These are phyloP conservation scores for Synergus laeviventris DNA, from an alignment of 2,888 invertebrate genomes.

Conservation along the genomic window DNA sequence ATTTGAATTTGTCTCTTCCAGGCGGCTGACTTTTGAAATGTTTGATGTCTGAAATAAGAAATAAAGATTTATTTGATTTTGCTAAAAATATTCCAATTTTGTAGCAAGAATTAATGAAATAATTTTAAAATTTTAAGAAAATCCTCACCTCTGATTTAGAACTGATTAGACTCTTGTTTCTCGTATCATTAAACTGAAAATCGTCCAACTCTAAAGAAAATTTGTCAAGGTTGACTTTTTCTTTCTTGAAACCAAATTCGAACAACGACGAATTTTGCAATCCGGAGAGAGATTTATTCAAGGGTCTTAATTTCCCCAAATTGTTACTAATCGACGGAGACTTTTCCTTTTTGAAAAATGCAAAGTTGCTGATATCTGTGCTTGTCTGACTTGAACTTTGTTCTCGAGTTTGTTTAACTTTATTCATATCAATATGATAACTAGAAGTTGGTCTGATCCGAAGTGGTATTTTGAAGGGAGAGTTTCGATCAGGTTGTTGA, in stretches of 20 bases:
- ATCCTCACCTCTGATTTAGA: neutral
- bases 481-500: neutral
- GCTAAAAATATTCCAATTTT: neutral
- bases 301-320: neutral
- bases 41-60: neutral
- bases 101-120: neutral
- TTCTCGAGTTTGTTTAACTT: neutral
- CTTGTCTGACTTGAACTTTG: neutral
- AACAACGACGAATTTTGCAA: neutral
- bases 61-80: neutral
- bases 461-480: conserved; percentile 4
- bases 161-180: neutral
- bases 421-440: neutral
- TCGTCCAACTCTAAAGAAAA: neutral
- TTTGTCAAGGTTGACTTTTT: neutral
- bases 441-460: neutral
- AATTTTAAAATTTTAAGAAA: neutral
- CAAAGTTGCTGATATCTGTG: neutral
- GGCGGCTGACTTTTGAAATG: neutral
- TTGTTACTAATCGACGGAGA: neutral
- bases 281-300: neutral
- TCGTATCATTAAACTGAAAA: neutral
- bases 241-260: conserved; percentile 6
- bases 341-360: neutral
- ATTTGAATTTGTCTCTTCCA: neutral